Evolutionary conservation across 2,888 invertebrate genomes (phyloP), one percentile per base, ranked within the genome.

Genomic region (Lasioglossum pauxillum): DNA sequence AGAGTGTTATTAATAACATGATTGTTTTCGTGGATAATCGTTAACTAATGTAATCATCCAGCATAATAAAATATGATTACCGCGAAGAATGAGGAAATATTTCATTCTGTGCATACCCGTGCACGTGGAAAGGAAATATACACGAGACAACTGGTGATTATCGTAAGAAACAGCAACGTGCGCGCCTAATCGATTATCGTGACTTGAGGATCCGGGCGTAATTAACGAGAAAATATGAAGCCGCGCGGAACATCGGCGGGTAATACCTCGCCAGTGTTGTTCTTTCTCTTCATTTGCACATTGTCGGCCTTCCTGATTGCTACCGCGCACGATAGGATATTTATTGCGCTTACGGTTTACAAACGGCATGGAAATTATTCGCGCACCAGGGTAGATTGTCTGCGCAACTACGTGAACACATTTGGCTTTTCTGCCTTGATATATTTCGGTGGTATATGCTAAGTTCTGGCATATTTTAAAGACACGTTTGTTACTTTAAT

Each of bases 281-380:
- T 75, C 79, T 73, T 76, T 53, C 80, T 77, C 74, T 80, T 86
- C 80, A 86, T 88, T 88, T 75, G 86, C 87, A 80, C 86, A 86
- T 82, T 80, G 81, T 84, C 78, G 60, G 80, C 76, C 14, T n/a
- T 76, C 72, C 82, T 78, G 80, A 91, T 91, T 89, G 85, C 88
- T 69, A 38, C 80, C 76, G 69, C 71, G 82, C 91, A 90, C 90
- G 90, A 83, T 85, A 88, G 83, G 86, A 89, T 90, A 91, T 91
- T 91, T 90, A 91, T 90, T 80, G 82, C 88, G 74, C 73, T 86
- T 80, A 84, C 85, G 44, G 75, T 84, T 86, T 88, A 85, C 89
- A 84, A 90, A 90, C 85, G 85, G 74, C 80, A 87, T 89, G 90
- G 80, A 85, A 89, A 89, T 89, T 88, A 84, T 79, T 14, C 10